Evolutionary conservation across 2,797 vertebrate species (phyloP), one percentile per base, ranked within the genome.

Genomic region (Apogon talboti): DNA sequence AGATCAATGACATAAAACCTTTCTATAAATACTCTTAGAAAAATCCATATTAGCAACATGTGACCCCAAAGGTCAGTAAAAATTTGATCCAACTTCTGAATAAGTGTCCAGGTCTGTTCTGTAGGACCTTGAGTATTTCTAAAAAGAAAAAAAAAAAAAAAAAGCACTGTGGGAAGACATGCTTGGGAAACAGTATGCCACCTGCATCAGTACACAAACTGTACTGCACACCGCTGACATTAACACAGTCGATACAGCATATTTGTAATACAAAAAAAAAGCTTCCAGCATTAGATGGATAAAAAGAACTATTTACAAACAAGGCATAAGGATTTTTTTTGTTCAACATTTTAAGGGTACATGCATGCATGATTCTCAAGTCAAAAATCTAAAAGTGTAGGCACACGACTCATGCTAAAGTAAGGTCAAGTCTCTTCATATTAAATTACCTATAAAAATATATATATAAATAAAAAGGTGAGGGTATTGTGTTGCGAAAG

Each of bases 371-470:
- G 71, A 89, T 88, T 83, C 78, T 90, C 70, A 69, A 81, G 77
- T 78, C 65, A 48, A 69, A 66, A 53, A 65, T 71, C 86, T 86
- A 84, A 73, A 81, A 82, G 80, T n/a, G 24, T 68, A 77, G 82
- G 66, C 59, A 42, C 60, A 76, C 66, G 57, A 74, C 70, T 75
- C 78, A 78, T 53, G 53, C 86, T 90, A 89, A 64, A 59, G 79
- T 80, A 75, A 82, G 62, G 59, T 79, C 69, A 74, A 86, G 83
- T 90, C 86, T 89, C 85, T 90, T 90, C 86, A 88, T 89, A 90
- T 94, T 94, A 94, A 94, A 94, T 93, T 92, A 93, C 86, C 86
- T 86, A 92, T 86, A 89, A 93, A 92, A 91, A 93, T 92, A 91
- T 88, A 93, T 88, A 93, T 90, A 84, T 87, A 93, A 91, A 94